phyloP scores from a whole-genome alignment of 64 coral and sea anemone genomes.

The Cladopsammia gracilis region DNA sequence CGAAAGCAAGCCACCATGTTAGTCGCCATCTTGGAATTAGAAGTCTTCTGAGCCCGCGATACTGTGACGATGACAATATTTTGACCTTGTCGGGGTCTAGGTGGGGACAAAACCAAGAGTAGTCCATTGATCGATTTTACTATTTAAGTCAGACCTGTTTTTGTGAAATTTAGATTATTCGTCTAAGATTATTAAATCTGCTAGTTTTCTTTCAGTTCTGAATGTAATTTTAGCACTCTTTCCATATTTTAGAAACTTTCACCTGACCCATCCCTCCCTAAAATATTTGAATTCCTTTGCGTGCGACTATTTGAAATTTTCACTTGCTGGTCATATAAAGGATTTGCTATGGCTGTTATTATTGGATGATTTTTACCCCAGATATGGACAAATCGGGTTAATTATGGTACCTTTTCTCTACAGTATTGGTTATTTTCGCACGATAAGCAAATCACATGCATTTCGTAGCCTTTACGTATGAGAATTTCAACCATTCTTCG shows the following conservation, averaged over 20 bases:
- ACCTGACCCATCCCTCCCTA: constrained; percentile 13
- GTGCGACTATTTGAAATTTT: constrained; percentile 55
- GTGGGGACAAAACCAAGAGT: background rate
- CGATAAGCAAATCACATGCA: background rate
- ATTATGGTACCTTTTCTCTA: background rate
- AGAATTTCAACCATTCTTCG: background rate
- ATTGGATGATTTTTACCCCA: background rate
- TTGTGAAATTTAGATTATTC: no score
- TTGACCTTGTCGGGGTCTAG: background rate
- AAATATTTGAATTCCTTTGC: background rate
- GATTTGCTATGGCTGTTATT: constrained; percentile 6
- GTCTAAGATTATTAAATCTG: no score
- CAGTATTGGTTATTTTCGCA: background rate
- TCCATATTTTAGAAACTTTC: background rate
- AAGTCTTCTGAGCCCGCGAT: constrained; percentile 38
- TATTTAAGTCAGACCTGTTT: no score
- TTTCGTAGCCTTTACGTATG: background rate
- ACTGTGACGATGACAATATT: background rate
- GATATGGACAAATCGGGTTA: background rate
- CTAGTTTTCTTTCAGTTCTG: no score
- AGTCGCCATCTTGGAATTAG: constrained; percentile 48
- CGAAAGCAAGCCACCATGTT: background rate
- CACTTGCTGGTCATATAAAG: background rate
- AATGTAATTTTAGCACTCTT: background rate
- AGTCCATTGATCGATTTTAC: no score